phyloP scores from a whole-genome alignment of 2,797 vertebrate species.

The Paguma larvata region DNA sequence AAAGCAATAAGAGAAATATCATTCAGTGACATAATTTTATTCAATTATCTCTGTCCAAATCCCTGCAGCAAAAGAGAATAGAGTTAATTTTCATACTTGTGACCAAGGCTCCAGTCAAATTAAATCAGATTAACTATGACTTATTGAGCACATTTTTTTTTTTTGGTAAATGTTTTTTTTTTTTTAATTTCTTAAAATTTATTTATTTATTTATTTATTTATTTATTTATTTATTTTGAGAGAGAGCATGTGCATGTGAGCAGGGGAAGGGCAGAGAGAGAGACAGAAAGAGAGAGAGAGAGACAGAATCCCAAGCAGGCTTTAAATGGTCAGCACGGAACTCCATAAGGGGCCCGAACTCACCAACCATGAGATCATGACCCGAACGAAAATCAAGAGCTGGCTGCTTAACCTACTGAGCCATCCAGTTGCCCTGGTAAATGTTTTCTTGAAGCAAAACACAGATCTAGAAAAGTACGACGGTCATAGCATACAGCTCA shows the following conservation, averaged over 20 bases:
- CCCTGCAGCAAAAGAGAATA: not conserved
- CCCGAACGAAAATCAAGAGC: no score
- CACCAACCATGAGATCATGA: no score
- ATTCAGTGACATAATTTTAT: slow-evolving; percentile 51
- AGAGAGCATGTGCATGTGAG: no score
- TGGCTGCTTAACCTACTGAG: no score
- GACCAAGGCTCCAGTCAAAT: slow-evolving; percentile 36
- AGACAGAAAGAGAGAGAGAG: no score
- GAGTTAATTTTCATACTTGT: slow-evolving; percentile 53
- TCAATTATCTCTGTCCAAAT: slow-evolving; percentile 4
- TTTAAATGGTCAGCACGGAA: no score
- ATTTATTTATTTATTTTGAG: no score
- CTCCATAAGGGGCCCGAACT: no score
- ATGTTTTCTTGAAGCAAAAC: slow-evolving; percentile 39
- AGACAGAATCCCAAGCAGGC: no score
- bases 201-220: no score
- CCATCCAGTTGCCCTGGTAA: not conserved
- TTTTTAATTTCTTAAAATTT: no score
- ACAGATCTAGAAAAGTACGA: not conserved
- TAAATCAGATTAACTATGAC: slow-evolving; percentile 49
- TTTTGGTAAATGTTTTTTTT: not conserved
- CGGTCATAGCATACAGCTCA: not conserved
- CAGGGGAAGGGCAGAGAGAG: no score
- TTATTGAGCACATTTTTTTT: not conserved
- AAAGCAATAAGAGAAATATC: slow-evolving; percentile 43